These are phyloP conservation scores for Pycnonotus jocosus DNA, from an alignment of 2,113 vertebrate genomes.

Conservation along the genomic window DNA sequence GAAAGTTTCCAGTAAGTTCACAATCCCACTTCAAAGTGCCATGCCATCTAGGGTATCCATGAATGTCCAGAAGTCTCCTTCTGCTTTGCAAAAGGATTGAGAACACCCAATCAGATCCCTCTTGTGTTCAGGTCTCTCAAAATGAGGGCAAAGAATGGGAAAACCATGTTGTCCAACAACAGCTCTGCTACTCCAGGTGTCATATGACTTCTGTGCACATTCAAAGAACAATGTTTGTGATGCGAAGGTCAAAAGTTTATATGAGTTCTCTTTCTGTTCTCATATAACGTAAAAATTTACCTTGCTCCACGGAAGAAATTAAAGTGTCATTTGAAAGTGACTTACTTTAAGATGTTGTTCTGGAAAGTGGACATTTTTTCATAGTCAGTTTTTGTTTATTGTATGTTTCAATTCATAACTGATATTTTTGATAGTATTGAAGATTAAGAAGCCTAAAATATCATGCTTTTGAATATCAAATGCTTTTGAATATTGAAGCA, in stretches of 20 bases:
- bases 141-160: not conserved
- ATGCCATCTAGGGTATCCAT: not conserved
- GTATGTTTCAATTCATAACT: not conserved
- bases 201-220: not conserved
- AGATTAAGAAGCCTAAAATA: not conserved
- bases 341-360: not conserved
- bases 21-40: not conserved
- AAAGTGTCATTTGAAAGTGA: not conserved
- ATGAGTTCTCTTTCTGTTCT: not conserved
- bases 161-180: constrained; percentile 19
- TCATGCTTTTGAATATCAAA: not conserved
- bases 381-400: not conserved
- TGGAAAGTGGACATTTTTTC: not conserved
- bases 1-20: not conserved
- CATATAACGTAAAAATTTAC: not conserved
- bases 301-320: not conserved
- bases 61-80: not conserved
- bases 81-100: not conserved
- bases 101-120: not conserved
- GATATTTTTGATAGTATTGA: not conserved
- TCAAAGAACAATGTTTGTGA: constrained; percentile 8
- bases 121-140: constrained; percentile 6
- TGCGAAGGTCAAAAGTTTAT: constrained; percentile 9
- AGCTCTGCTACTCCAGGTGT: not conserved
- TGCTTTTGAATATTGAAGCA: too few relatives aligned